Percentiles rank a stretch among this genome's conserved stretches.
These are phyloP conservation scores for Trachelus tabidus DNA, from an alignment of 2,888 invertebrate genomes.

Conservation along the genomic window DNA sequence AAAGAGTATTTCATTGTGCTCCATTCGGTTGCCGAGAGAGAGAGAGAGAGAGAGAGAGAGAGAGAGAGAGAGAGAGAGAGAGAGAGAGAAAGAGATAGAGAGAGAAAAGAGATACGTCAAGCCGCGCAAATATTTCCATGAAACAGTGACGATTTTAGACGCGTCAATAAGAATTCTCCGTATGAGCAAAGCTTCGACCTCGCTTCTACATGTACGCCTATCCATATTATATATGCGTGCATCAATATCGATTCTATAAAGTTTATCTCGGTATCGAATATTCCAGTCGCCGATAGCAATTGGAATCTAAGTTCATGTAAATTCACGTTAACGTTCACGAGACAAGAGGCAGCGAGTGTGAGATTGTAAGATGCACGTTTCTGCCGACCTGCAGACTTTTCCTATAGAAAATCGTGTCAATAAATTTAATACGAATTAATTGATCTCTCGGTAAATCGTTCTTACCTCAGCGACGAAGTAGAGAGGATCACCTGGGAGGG, in stretches of 20 bases:
- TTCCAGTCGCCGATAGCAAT: not conserved
- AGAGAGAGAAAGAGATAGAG: too few relatives aligned
- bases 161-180: not conserved
- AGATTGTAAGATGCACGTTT: constrained; percentile 26
- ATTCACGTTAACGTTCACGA: constrained; percentile 32
- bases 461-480: constrained; percentile 68
- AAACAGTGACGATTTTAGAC: not conserved
- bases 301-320: too few relatives aligned
- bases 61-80: too few relatives aligned
- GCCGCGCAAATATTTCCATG: not conserved
- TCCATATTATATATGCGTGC: too few relatives aligned
- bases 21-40: too few relatives aligned
- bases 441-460: not conserved
- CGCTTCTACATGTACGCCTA: not conserved
- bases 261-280: not conserved
- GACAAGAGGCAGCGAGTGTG: constrained; percentile 35
- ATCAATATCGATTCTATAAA: not conserved
- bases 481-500: constrained; percentile 68
- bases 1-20: too few relatives aligned
- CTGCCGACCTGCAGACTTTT: not conserved
- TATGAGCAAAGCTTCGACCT: not conserved
- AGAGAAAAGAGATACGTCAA: not conserved
- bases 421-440: not conserved
- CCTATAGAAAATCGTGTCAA: not conserved
- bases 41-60: too few relatives aligned